Conservation (phyloP, 2,113 vertebrate genomes). For the Hoplias malabaricus region DNA sequence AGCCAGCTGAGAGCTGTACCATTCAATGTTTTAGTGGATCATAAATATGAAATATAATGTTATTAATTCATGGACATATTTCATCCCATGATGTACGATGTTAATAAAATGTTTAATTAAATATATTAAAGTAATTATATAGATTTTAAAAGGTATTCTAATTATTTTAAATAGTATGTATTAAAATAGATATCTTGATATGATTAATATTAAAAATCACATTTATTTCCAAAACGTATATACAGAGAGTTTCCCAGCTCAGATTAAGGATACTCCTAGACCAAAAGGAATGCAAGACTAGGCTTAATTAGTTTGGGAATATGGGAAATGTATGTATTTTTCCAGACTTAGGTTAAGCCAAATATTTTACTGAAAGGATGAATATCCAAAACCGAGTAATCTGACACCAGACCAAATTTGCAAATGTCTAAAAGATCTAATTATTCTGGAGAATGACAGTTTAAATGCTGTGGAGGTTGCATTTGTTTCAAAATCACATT, state of each 20-base stretch:
- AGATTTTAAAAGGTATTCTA: neutral
- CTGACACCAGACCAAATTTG: too few relatives aligned
- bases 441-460: neutral
- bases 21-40: neutral
- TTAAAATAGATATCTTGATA: neutral
- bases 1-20: neutral
- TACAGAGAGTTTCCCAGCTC: neutral
- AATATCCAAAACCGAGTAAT: neutral
- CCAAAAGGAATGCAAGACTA: neutral
- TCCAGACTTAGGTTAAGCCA: neutral
- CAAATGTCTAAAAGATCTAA: neutral
- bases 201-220: neutral
- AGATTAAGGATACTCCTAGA: neutral
- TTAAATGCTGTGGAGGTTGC: neutral
- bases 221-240: neutral
- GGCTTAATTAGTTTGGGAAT: too few relatives aligned
- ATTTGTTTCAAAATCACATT: neutral
- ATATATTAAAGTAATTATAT: neutral
- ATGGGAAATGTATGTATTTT: neutral
- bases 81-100: neutral
- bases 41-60: neutral
- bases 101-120: neutral
- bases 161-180: slow-evolving; percentile 24
- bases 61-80: slow-evolving; percentile 9
- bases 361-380: neutral